Conservation (phyloP, 2,113 vertebrate genomes). For the Sinocyclocheilus maitianheensis region DNA sequence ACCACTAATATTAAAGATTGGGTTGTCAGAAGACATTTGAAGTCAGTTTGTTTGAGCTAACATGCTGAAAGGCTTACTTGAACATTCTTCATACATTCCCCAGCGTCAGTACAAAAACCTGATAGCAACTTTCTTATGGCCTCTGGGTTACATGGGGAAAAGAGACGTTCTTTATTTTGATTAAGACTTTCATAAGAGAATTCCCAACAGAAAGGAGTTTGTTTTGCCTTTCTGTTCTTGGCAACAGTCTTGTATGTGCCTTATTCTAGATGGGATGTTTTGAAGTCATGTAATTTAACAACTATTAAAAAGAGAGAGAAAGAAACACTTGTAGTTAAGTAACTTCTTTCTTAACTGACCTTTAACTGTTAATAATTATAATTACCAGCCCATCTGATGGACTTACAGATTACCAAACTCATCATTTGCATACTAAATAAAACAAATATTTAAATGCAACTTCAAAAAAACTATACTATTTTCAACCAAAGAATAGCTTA, state of each 20-base stretch:
- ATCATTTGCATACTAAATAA: background rate
- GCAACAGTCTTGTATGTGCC: background rate
- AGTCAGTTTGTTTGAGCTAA: background rate
- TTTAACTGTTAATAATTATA: background rate
- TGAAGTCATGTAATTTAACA: constrained; percentile 30
- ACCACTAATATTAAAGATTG: background rate
- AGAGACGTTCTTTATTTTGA: background rate
- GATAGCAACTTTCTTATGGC: constrained; percentile 20
- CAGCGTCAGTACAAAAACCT: constrained; percentile 13
- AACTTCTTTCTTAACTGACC: too few relatives aligned
- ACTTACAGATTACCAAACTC: background rate
- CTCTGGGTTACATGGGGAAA: constrained; percentile 6
- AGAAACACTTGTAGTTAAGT: constrained; percentile 11
- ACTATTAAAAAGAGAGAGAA: background rate
- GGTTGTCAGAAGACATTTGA: constrained; percentile 13
- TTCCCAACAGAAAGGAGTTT: background rate
- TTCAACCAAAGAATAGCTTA: background rate
- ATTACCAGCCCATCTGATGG: constrained; percentile 14
- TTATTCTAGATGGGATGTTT: constrained; percentile 22
- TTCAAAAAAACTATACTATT: too few relatives aligned
- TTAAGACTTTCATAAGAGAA: constrained; percentile 33
- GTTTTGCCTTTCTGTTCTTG: background rate
- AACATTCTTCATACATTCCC: constrained; percentile 33
- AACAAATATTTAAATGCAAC: background rate
- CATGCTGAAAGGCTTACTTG: constrained; percentile 6